phyloP scores from a whole-genome alignment of 2,888 invertebrate genomes.

The Yponomeuta cagnagella region DNA sequence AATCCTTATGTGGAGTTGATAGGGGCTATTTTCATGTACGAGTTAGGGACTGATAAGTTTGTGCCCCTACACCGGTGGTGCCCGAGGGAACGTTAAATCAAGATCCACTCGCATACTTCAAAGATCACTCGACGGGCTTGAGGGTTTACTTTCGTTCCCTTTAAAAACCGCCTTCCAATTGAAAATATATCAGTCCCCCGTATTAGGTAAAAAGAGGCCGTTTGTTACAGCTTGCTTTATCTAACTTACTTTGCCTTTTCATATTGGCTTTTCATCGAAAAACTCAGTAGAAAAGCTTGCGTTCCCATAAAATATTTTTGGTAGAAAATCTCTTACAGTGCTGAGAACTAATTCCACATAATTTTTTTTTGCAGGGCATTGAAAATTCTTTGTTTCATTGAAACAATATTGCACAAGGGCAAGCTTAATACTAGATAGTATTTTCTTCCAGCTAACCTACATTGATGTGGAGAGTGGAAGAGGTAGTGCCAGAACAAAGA shows the following conservation, averaged over 20 bases:
- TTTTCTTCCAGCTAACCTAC: too few species aligned
- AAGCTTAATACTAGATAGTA: too few species aligned
- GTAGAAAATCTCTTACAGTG: neutral
- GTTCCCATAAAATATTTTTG: neutral
- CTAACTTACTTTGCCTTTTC: neutral
- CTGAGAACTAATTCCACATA: neutral
- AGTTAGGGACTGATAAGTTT: neutral
- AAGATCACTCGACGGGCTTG: conserved; percentile 52
- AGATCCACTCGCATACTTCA: conserved; percentile 50
- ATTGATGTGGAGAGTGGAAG: too few species aligned
- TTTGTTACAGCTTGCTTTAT: neutral
- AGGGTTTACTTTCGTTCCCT: conserved; percentile 39
- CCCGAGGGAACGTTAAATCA: conserved; percentile 49
- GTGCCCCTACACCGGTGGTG: neutral
- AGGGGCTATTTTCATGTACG: neutral
- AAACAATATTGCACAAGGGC: too few species aligned
- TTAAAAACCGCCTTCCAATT: conserved; percentile 37
- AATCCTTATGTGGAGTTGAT: neutral
- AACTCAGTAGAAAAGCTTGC: neutral
- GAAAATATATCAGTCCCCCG: conserved; percentile 23
- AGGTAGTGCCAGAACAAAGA: too few species aligned
- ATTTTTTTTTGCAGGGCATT: too few species aligned
- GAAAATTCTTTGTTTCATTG: too few species aligned
- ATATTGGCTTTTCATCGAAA: neutral
- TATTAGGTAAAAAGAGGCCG: conserved; percentile 2